Conservation (phyloP, 2,888 invertebrate species). For the Himalopsyche kuldschensis region DNA sequence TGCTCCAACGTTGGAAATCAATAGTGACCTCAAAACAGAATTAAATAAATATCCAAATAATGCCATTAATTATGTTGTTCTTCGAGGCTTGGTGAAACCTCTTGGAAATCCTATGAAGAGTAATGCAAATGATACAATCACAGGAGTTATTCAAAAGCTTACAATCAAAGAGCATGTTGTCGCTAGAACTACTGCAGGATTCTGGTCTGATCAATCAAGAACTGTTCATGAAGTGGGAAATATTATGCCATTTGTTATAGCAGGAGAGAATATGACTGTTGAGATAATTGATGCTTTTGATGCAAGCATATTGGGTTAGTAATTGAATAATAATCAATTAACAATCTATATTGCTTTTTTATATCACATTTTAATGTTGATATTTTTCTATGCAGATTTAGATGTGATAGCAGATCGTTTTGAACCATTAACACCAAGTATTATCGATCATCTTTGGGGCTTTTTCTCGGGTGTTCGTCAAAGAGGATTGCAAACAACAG, state of each 20-base stretch:
- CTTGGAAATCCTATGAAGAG: conserved; percentile 76
- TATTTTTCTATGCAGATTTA: conserved; percentile 59
- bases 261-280: conserved; percentile 63
- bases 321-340: not conserved
- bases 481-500: conserved; percentile 83
- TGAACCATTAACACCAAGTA: conserved; percentile 73
- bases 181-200: conserved; percentile 80
- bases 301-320: conserved; percentile 67
- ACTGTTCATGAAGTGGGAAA: conserved; percentile 79
- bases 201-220: conserved; percentile 82
- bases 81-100: conserved; percentile 75
- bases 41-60: conserved; percentile 65
- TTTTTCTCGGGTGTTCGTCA: conserved; percentile 83
- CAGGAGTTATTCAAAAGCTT: conserved; percentile 78
- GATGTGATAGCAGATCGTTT: conserved; percentile 83
- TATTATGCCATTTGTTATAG: conserved; percentile 77
- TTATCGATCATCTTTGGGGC: conserved; percentile 82
- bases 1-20: conserved; percentile 71
- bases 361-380: not conserved
- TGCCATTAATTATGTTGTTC: conserved; percentile 72
- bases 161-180: conserved; percentile 82
- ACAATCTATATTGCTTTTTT: not conserved
- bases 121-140: conserved; percentile 70
- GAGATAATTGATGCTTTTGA: conserved; percentile 76
- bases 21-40: conserved; percentile 63